phyloP scores from a whole-genome alignment of 2,113 vertebrate species.

The Triplophysa rosa region DNA sequence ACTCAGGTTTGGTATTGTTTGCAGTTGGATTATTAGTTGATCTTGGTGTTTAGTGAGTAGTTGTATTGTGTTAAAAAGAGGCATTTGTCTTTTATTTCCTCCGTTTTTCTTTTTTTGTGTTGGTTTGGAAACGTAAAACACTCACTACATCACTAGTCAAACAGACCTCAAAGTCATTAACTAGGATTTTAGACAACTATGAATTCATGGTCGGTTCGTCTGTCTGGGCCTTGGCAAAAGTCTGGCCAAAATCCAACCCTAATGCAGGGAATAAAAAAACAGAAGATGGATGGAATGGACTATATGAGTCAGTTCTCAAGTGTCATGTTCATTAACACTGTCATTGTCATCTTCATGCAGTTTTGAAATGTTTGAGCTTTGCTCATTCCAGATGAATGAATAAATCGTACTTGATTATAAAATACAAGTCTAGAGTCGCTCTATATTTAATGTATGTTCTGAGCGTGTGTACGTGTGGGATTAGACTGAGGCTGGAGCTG shows the following conservation, averaged over 20 bases:
- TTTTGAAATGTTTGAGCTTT: background rate
- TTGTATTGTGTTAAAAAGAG: background rate
- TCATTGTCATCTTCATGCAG: background rate
- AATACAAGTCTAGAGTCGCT: background rate
- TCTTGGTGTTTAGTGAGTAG: background rate
- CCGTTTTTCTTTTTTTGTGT: no score
- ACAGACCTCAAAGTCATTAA: no score
- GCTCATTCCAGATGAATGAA: constrained; percentile 10
- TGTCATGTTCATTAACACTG: background rate
- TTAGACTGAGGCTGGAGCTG: background rate
- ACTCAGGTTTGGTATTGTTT: constrained; percentile 18
- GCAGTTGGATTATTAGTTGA: constrained; percentile 3
- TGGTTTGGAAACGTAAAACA: no score
- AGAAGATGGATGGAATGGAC: background rate
- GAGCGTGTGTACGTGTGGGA: background rate
- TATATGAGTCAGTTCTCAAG: background rate
- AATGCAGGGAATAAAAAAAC: background rate
- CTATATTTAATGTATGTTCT: background rate
- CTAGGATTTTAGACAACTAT: no score
- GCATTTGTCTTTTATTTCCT: background rate
- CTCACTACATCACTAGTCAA: no score
- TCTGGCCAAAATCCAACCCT: background rate
- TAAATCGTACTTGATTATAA: background rate
- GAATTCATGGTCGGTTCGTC: no score
- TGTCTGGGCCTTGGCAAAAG: no score